Conservation (phyloP, 2,113 vertebrate species). For the Anoplopoma fimbria region DNA sequence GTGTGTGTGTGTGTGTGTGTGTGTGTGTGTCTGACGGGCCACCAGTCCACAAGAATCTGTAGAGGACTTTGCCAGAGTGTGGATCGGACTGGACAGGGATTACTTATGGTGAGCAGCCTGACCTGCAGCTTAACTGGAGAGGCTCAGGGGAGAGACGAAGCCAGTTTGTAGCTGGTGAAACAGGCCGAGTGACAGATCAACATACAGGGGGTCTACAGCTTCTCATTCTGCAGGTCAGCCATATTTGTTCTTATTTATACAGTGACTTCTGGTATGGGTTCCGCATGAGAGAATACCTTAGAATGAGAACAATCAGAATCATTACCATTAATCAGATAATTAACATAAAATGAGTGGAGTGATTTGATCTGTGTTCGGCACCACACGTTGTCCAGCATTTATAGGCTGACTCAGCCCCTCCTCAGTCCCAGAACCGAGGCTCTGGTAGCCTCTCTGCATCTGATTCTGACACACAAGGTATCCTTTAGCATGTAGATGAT, state of each 20-base stretch:
- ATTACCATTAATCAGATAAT: background rate
- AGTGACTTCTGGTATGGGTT: background rate
- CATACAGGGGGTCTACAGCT: constrained; percentile 9
- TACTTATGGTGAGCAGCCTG: constrained; percentile 27
- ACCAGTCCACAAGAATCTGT: constrained; percentile 4
- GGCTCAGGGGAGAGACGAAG: constrained; percentile 34
- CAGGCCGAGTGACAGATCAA: background rate
- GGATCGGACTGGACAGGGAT: too few relatives aligned
- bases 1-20: too few relatives aligned
- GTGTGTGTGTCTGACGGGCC: too few relatives aligned
- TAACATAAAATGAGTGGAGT: background rate
- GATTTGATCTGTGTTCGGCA: background rate
- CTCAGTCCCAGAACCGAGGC: too few relatives aligned
- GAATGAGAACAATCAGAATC: too few relatives aligned
- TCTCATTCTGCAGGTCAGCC: constrained; percentile 32
- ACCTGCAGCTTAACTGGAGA: constrained; percentile 42
- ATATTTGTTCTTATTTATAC: too few relatives aligned
- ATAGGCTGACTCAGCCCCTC: too few relatives aligned
- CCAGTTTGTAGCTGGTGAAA: background rate
- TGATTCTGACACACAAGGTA: too few relatives aligned
- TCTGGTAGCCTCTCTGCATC: too few relatives aligned
- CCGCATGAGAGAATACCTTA: background rate
- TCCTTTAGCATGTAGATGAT: too few relatives aligned
- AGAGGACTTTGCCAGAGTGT: constrained; percentile 36
- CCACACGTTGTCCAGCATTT: background rate